phyloP scores from a whole-genome alignment of 1,140 invertebrate species.

The Oedothorax gibbosus region DNA sequence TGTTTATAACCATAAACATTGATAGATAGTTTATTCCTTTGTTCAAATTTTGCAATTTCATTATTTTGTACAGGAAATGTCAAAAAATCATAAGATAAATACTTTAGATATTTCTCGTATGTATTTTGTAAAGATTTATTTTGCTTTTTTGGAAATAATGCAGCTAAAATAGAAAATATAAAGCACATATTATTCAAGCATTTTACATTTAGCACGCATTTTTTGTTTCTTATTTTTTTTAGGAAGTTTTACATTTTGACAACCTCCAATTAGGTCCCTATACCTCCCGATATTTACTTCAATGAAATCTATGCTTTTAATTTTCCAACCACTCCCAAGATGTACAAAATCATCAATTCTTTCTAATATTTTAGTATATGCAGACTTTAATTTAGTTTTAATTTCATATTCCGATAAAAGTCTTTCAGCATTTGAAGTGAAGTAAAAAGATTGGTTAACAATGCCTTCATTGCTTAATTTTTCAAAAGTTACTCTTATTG shows the following conservation, averaged over 20 bases:
- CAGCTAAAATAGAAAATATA: constrained; percentile 1
- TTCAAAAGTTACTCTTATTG: constrained; percentile 7
- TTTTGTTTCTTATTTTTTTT: constrained; percentile 31
- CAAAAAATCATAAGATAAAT: constrained; percentile 1
- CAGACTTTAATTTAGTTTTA: background rate
- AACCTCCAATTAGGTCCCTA: constrained; percentile 5
- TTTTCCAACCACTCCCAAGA: constrained; percentile 11
- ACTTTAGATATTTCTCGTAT: constrained; percentile 19
- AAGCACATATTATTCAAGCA: constrained; percentile 25
- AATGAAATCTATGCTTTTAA: constrained; percentile 27
- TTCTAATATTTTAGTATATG: background rate
- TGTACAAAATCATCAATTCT: constrained; percentile 16
- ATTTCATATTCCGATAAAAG: constrained; percentile 6
- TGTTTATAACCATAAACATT: constrained; percentile 28
- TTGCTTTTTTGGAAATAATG: constrained; percentile 5
- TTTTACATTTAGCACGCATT: constrained; percentile 8
- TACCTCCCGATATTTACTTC: constrained; percentile 24
- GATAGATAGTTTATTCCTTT: constrained; percentile 3
- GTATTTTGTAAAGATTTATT: constrained; percentile 1
- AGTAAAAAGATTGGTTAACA: constrained; percentile 9
- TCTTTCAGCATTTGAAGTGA: constrained; percentile 15
- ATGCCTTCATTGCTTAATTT: background rate
- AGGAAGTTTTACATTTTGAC: background rate
- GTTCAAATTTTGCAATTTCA: constrained; percentile 25
- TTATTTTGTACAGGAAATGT: constrained; percentile 8